Evolutionary conservation across 2,113 vertebrate species (phyloP).

Genomic region (Cryptomyrus ogoouensis): DNA sequence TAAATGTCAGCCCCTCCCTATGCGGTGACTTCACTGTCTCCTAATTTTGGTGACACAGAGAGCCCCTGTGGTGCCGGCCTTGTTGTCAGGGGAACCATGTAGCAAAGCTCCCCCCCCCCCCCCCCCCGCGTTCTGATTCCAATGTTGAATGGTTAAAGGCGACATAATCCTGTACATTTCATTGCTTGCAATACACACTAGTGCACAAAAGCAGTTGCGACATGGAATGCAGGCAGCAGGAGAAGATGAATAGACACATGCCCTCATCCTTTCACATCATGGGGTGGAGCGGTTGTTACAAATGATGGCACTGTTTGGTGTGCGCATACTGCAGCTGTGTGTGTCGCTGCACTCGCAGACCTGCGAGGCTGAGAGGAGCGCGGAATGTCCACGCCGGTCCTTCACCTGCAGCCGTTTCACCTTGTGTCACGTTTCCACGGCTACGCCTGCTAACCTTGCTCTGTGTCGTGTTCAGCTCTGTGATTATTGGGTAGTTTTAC

Average conservation of each 20-base stretch:
- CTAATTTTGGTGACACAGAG: constrained; percentile 10
- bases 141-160: constrained; percentile 14
- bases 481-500: not conserved
- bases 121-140: not conserved
- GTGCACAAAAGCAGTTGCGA: not conserved
- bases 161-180: not conserved
- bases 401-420: not conserved
- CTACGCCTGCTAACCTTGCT: not conserved
- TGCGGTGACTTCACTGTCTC: not conserved
- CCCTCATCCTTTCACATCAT: not conserved
- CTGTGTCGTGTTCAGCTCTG: not conserved
- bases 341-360: not conserved
- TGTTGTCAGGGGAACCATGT: not conserved
- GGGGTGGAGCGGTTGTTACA: not conserved
- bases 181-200: not conserved
- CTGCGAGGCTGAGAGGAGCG: not conserved
- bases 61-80: not conserved
- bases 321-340: not conserved
- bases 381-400: not conserved
- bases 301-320: not conserved
- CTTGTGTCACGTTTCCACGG: not conserved
- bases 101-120: not conserved
- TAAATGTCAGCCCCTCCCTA: constrained; percentile 24
- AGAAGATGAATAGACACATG: not conserved
- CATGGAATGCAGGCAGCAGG: not conserved